These are phyloP conservation scores for Charadrius vociferus DNA, from an alignment of 2,113 vertebrate species.

Conservation along the genomic window DNA sequence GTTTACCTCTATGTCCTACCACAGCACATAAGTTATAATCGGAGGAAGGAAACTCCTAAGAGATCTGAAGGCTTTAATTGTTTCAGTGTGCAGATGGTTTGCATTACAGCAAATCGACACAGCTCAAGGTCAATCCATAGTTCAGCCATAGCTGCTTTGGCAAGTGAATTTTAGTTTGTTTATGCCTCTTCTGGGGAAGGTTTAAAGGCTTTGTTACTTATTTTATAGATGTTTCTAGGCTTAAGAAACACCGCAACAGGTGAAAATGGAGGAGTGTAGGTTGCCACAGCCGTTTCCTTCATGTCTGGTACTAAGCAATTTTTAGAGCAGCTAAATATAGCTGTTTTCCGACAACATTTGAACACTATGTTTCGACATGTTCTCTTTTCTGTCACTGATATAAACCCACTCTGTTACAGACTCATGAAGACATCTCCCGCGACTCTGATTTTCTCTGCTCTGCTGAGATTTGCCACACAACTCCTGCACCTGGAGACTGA, in stretches of 20 bases:
- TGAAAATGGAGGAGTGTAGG: not conserved
- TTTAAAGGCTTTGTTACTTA: not conserved
- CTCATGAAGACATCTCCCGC: not conserved
- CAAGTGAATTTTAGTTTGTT: conserved; percentile 28
- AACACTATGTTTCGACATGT: not conserved
- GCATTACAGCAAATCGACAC: conserved; percentile 53
- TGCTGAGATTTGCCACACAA: accelerated
- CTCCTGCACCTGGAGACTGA: not conserved
- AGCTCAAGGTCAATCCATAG: conserved; percentile 63
- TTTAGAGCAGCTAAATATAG: conserved; percentile 62
- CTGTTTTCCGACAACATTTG: conserved; percentile 10
- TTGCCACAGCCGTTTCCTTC: conserved; percentile 1
- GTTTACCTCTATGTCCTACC: conserved; percentile 56
- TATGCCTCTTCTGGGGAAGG: conserved; percentile 36
- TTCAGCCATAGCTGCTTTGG: conserved; percentile 13
- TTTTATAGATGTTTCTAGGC: not conserved
- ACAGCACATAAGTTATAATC: conserved; percentile 70
- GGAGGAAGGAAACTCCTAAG: conserved; percentile 80
- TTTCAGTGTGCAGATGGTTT: conserved; percentile 70
- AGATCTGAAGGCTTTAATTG: conserved; percentile 77
- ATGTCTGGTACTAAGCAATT: not conserved
- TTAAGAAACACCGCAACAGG: conserved; percentile 6
- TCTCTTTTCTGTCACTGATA: not conserved
- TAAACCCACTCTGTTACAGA: not conserved
- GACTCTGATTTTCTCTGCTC: not conserved